These are phyloP conservation scores for Sesia bembeciformis DNA, from an alignment of 2,888 invertebrate genomes.

Conservation along the genomic window DNA sequence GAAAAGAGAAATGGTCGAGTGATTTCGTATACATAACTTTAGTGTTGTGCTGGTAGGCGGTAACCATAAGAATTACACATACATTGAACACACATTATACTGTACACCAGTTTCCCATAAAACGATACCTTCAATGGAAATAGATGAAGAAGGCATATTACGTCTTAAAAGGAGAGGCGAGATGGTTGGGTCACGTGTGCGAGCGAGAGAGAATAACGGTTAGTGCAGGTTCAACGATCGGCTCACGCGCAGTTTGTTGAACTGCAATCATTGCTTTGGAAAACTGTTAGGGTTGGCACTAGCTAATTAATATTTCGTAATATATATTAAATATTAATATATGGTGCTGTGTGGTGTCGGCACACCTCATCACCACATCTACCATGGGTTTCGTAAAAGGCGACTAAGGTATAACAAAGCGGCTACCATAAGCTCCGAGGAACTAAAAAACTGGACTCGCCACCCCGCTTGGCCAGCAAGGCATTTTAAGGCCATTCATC, in stretches of 20 bases:
- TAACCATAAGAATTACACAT: conserved; percentile 8
- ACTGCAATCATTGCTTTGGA: conserved; percentile 68
- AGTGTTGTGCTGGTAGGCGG: background rate
- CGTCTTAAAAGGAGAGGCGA: conserved; percentile 33
- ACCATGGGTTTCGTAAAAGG: too few species aligned
- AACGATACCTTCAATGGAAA: conserved; percentile 44
- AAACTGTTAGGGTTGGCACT: conserved; percentile 53
- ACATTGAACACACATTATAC: conserved; percentile 24
- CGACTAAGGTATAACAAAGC: too few species aligned
- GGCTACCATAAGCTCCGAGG: too few species aligned
- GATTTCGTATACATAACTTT: conserved; percentile 2
- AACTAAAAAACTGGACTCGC: too few species aligned
- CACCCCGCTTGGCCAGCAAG: too few species aligned
- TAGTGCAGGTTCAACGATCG: conserved; percentile 69
- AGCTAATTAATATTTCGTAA: background rate
- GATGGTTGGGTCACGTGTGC: conserved; percentile 17
- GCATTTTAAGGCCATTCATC: too few species aligned
- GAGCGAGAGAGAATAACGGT: conserved; percentile 46
- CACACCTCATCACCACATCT: too few species aligned
- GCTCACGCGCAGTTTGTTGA: conserved; percentile 71
- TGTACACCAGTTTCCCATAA: conserved; percentile 27
- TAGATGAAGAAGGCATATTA: conserved; percentile 38
- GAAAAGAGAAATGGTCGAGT: conserved; percentile 10
- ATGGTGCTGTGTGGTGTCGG: too few species aligned
- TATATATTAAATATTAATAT: background rate